Evolutionary conservation across 2,797 vertebrate species (phyloP), one percentile per base, ranked within the genome.

Genomic region (Euphonia xanthogaster): DNA sequence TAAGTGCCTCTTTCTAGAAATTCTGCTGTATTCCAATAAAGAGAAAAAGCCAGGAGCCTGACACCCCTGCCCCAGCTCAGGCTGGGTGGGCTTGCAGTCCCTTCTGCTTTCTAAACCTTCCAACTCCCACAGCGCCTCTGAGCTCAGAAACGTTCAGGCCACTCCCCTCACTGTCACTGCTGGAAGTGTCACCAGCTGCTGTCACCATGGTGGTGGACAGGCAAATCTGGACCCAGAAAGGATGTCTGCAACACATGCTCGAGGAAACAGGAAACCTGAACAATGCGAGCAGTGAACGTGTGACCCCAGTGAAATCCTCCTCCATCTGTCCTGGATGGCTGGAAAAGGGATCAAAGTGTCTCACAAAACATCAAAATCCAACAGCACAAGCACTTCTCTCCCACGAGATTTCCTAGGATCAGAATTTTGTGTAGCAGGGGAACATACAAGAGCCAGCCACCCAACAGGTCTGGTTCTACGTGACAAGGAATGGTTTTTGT

Each of bases 221-320:
- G 81, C 88, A 66, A 28, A 73, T 44, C 39, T 67, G 75, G 73
- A 63, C 80, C 20, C 35, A 45, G 57, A 88, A 66, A 94, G 77
- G 92, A 96, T 88, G 88, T 73, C 51, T 86, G 86, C 63, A 90
- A 30, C 42, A 62, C 61, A 31, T 4, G 2, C 4, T 4, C 8
- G 5, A 76, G 88, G 88, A 92, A 95, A 94, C 63, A 61, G 92
- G 95, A 94, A 94, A 93, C 28, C 22, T 50, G 57, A 91, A 92
- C 84, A 93, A 89, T 68, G 68, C 58, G 33, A 73, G 68, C 45
- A 63, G 35, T 30, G 2, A 81, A 63, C 0, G 2, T 33, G 31
- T 70, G 75, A 94, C 50, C 65, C 53, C 74, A 53, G 37, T 30
- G 42, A 91, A 92, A 94, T 44, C 65, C 51, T 71, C 61, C 74